Base-by-base conservation (phyloP, 35 echinoderm and acorn worm species). In the Nesometra sesokonis region DNA sequence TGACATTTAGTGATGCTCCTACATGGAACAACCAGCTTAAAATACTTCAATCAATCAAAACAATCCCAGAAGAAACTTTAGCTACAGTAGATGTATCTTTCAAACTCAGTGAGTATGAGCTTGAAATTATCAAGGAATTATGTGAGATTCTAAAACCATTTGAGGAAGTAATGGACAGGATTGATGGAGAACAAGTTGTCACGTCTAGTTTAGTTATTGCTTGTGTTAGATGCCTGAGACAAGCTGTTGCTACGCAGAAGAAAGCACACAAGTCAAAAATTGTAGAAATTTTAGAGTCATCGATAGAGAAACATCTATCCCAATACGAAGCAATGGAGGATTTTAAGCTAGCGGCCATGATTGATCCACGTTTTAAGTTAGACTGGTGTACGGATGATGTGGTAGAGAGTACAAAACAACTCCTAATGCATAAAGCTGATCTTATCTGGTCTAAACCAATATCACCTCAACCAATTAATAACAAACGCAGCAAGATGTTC, bases 181-280 rank as follows among this genome's bases (percentile, higher is more conserved):
- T 80, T 57, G 34, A 84, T 31, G 87, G 87, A 13, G 31, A 83
- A 21, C 47, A 77, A 19, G 32, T 34, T 31, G 87, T 89, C 31
- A 89, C 87, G 0, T 77, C 87, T 17, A 89, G 87, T 37, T 30
- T 84, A 13, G 87, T 89, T 32, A 89, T 89, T 30, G 80, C 87
- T 33, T 89, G 87, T 76, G 82, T 89, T 33, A 80, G 80, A 8
- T 37, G 87, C 30, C 80, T 89, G 32, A 33, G 80, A n/a, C 11
- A 81, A 83, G 47, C 80, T 84, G 29, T 43, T 43, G 38, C 38
- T 15, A 43, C 4, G 38, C 38, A 43, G 38, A 43, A 43, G 38
- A 15, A 43, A 43, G 38, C 15, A 9, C 29, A 82, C 34, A 30
- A 31, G n/a, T 40, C 33, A 21, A 38, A 82, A 34, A 46, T 82